Base-by-base conservation (phyloP, 1,140 invertebrate species). In the Pachyrhynchus sulphureomaculatus region DNA sequence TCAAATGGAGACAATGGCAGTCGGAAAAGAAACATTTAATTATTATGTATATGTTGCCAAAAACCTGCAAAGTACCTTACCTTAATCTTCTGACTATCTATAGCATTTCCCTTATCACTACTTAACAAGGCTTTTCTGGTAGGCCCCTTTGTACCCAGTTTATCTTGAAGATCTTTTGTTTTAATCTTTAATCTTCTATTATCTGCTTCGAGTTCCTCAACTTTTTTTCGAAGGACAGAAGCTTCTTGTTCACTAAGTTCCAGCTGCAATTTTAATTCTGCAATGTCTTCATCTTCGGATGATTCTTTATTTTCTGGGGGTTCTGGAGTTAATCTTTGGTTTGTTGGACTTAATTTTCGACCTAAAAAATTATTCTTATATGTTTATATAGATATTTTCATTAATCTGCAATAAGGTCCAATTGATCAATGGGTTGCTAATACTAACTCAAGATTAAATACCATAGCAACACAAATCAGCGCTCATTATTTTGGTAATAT, bases 221-320 rank as follows among this genome's bases (percentile, higher is more conserved):
- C 85, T 77, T 93, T 94, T 56, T 87, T 83, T 29, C 91, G 79
- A 41, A 93, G 77, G 54, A 93, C 87, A 13, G 85, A 83, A 39
- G 90, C 85, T 82, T 96, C 92, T 82, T 90, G 88, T 79, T 96
- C 92, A 70, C 90, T 89, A n/a, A 96, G 78, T 76, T 95, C 92
- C 26, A 95, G 75, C 62, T 93, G 85, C 23, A 95, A 78, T 67
- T 89, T 84, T 37, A 92, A 72, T 70, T 92, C 89, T 24, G 85
- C 82, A 8, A 86, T 82, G 75, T 91, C 89, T 66, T 91, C 89
- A 72, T 89, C 87, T 70, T 88, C 87, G 4, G 85, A 86, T 62
- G 86, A 84, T 74, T 90, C 87, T 71, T 88, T 89, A 67, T 88
- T 85, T 29, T 81, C 79, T 24, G 80, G 77, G 57, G 81, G 77